These are phyloP conservation scores for Parelbella ahira DNA, from an alignment of 2,888 invertebrate species.

Conservation along the genomic window DNA sequence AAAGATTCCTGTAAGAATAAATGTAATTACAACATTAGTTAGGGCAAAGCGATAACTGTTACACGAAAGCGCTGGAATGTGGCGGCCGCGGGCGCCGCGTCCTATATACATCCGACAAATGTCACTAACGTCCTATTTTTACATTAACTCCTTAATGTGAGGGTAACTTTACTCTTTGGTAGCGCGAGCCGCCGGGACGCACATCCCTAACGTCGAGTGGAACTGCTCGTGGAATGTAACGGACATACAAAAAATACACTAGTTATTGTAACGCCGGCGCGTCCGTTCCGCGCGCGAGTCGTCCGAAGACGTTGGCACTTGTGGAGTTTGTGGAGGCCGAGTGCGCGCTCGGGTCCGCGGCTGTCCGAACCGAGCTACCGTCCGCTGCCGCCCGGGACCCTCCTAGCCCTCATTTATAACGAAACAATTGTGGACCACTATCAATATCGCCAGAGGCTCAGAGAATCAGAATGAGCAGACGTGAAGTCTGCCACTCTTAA, in stretches of 20 bases:
- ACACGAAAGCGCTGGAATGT: slow-evolving; percentile 68
- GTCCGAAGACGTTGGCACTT: slow-evolving; percentile 61
- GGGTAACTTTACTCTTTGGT: slow-evolving; percentile 80
- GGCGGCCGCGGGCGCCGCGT: slow-evolving; percentile 35
- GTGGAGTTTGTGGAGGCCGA: slow-evolving; percentile 44
- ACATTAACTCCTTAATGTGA: slow-evolving; percentile 69
- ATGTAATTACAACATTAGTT: slow-evolving; percentile 29
- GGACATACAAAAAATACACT: slow-evolving; percentile 56
- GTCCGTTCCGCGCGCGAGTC: slow-evolving; percentile 43
- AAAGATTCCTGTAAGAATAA: slow-evolving; percentile 27
- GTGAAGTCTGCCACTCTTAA: too few species aligned
- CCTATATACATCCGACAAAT: slow-evolving; percentile 67
- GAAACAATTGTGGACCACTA: too few species aligned
- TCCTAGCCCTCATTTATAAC: background rate
- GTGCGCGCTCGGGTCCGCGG: background rate
- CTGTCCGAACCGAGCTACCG: too few species aligned
- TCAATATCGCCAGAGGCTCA: too few species aligned
- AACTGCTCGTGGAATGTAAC: slow-evolving; percentile 52
- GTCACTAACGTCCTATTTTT: slow-evolving; percentile 65
- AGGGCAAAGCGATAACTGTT: slow-evolving; percentile 51
- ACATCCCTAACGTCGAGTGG: too few species aligned
- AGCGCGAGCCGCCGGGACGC: slow-evolving; percentile 64
- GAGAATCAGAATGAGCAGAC: too few species aligned
- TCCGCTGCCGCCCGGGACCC: background rate
- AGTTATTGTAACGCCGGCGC: slow-evolving; percentile 41